A percentile compares a stretch with the other conserved stretches of the same genome.
phyloP scores from a whole-genome alignment of 1,140 invertebrate species.

The Trypoxylus dichotomus region DNA sequence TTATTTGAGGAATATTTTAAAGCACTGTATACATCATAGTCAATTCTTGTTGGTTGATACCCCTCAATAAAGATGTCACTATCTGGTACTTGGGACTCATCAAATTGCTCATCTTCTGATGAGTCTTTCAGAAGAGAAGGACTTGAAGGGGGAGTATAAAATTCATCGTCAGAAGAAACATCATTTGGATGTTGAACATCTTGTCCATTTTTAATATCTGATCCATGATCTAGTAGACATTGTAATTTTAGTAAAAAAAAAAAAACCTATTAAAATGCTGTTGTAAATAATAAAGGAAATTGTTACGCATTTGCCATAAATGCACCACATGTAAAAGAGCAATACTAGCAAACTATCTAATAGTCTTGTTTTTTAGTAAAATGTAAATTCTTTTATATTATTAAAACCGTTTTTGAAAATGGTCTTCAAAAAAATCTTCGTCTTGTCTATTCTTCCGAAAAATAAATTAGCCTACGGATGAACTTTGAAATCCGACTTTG shows the following conservation, averaged over 20 bases:
- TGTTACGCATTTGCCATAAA: too few species aligned
- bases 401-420: too few species aligned
- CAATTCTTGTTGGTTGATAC: constrained; percentile 67
- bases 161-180: constrained; percentile 47
- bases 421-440: too few species aligned
- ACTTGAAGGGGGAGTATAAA: constrained; percentile 59
- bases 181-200: neutral
- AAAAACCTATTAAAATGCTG: too few species aligned
- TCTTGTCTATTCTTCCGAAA: too few species aligned
- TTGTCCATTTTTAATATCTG: neutral
- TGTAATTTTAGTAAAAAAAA: neutral
- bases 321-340: too few species aligned
- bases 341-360: too few species aligned
- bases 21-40: constrained; percentile 70
- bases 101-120: constrained; percentile 50
- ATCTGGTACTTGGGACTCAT: constrained; percentile 57
- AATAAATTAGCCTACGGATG: too few species aligned
- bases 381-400: too few species aligned
- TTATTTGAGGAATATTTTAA: constrained; percentile 54
- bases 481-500: too few species aligned
- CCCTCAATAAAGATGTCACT: constrained; percentile 58
- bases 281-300: neutral
- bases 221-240: neutral
- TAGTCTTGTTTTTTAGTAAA: too few species aligned
- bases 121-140: constrained; percentile 43